Percentiles rank a stretch among this genome's conserved stretches.
These are phyloP conservation scores for Danio aesculapii DNA, from an alignment of 2,797 vertebrate genomes.

Conservation along the genomic window DNA sequence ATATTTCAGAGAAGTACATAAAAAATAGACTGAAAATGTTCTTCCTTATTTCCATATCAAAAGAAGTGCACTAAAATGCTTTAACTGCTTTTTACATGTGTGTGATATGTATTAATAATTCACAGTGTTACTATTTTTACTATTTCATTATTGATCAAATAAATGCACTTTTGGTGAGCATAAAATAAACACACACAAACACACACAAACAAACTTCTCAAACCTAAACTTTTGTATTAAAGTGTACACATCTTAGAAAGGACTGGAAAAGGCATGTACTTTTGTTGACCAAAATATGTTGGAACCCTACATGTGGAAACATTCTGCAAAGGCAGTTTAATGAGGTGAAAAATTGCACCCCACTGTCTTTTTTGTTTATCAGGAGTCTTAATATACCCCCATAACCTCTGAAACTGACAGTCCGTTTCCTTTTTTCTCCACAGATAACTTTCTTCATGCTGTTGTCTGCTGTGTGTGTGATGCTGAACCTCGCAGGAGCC, in stretches of 20 bases:
- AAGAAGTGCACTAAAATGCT: too few relatives aligned
- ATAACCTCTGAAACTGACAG: conserved; percentile 31
- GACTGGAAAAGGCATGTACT: not conserved
- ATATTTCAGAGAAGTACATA: too few relatives aligned
- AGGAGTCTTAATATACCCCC: conserved; percentile 23
- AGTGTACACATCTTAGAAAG: not conserved
- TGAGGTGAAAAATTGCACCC: conserved; percentile 24
- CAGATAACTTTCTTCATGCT: conserved; percentile 99
- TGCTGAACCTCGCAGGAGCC: conserved; percentile 97
- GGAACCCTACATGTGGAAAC: not conserved
- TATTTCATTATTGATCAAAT: not conserved
- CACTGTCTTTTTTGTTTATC: conserved; percentile 45
- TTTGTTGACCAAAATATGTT: not conserved
- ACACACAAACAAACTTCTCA: not conserved
- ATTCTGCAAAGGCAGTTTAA: conserved; percentile 38
- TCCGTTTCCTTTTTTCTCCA: conserved; percentile 41
- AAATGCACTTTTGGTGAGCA: not conserved
- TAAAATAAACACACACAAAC: not conserved
- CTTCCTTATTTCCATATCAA: too few relatives aligned
- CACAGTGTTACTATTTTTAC: not conserved
- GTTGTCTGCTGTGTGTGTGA: conserved; percentile 96
- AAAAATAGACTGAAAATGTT: too few relatives aligned
- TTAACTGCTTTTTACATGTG: too few relatives aligned
- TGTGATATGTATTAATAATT: not conserved
- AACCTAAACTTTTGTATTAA: not conserved